Percentiles rank a stretch among this genome's conserved stretches.
Conservation (phyloP, 23 tunicate genomes). For the Phallusia fumigata region DNA sequence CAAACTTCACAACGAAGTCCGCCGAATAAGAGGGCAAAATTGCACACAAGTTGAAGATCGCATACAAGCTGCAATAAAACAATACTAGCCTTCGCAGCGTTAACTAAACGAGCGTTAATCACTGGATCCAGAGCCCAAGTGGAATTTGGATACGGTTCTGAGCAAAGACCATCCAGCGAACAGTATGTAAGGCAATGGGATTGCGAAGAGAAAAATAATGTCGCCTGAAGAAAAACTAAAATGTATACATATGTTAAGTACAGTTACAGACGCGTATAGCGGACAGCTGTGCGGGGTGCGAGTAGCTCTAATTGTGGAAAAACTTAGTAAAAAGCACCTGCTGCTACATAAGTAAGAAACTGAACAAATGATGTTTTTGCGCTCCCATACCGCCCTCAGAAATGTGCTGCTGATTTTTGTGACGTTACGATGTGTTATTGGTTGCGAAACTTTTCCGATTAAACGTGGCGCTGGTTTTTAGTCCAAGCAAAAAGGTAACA, state of each 20-base stretch:
- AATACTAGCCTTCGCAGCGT: background rate
- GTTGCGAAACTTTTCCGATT: background rate
- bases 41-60: conserved; percentile 13
- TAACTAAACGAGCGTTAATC: background rate
- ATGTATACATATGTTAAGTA: background rate
- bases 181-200: conserved; percentile 6
- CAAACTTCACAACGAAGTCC: background rate
- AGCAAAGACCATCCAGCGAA: background rate
- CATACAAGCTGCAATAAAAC: conserved; percentile 5
- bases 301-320: background rate
- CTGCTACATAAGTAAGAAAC: background rate
- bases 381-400: too few species aligned
- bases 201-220: background rate
- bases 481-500: background rate
- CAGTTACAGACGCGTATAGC: background rate
- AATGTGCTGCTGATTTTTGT: too few species aligned
- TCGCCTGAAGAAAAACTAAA: conserved; percentile 12
- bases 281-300: background rate
- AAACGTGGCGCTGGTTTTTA: background rate
- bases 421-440: background rate
- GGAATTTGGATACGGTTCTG: too few species aligned
- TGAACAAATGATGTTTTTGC: background rate
- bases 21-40: background rate
- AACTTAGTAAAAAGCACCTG: background rate
- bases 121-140: too few species aligned